Conservation (phyloP, 2,113 vertebrate genomes). For the Theristicus caerulescens region DNA sequence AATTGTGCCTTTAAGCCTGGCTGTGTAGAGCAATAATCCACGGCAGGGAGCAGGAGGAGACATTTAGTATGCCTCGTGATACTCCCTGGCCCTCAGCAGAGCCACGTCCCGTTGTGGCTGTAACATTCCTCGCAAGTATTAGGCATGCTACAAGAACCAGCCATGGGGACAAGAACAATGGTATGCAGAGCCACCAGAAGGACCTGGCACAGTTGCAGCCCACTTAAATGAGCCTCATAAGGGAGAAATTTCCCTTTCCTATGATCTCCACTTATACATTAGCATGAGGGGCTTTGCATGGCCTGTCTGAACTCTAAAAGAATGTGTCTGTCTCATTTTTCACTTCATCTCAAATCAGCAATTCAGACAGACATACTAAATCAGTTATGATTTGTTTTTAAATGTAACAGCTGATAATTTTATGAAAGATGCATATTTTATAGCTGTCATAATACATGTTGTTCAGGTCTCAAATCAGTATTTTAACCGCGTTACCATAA, state of each 20-base stretch:
- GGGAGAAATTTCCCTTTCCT: neutral
- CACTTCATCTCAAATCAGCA: neutral
- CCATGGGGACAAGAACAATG: neutral
- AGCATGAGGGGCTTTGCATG: neutral
- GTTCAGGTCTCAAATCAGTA: neutral
- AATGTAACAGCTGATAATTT: neutral
- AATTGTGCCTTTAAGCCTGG: neutral
- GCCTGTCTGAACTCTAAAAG: neutral
- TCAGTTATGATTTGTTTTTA: neutral
- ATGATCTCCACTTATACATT: neutral
- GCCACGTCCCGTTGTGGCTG: neutral
- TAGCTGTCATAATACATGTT: neutral
- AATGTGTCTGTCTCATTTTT: neutral
- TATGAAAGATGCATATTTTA: neutral
- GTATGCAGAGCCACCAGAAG: neutral
- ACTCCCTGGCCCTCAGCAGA: neutral
- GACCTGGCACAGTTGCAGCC: neutral
- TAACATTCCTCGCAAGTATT: neutral
- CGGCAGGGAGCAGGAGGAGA: neutral
- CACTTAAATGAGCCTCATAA: neutral
- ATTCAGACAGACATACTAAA: neutral
- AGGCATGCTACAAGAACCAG: neutral
- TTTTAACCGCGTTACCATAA: slow-evolving; percentile 75
- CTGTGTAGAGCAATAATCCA: neutral
- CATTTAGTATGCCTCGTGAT: neutral